A percentile compares a stretch with the other conserved stretches of the same genome.
Evolutionary conservation across 2,888 invertebrate species (phyloP).

Genomic region (Spodoptera exigua): DNA sequence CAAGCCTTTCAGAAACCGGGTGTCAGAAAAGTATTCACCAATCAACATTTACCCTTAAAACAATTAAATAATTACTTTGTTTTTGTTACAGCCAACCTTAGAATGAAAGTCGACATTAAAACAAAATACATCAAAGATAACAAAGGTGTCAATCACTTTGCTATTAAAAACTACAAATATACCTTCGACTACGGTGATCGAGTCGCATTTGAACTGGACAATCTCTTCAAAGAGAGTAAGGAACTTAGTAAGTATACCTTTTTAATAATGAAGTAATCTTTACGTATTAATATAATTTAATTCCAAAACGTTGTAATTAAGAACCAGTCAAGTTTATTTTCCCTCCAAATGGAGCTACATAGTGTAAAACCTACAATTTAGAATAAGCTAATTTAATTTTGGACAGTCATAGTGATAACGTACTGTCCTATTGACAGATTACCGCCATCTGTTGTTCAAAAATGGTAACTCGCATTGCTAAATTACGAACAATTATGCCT

Average conservation of each 20-base stretch:
- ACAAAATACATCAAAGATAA: slow-evolving; percentile 79
- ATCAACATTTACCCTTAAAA: not conserved
- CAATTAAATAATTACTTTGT: slow-evolving; percentile 4
- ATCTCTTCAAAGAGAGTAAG: slow-evolving; percentile 82
- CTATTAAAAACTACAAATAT: slow-evolving; percentile 80
- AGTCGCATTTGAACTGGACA: slow-evolving; percentile 77
- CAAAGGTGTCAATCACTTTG: slow-evolving; percentile 73
- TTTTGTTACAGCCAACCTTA: slow-evolving; percentile 76
- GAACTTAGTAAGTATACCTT: slow-evolving; percentile 78
- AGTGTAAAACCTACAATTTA: no score
- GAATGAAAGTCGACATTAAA: slow-evolving; percentile 78
- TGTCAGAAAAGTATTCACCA: not conserved
- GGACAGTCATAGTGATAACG: no score
- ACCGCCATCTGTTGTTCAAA: no score
- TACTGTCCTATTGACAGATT: no score
- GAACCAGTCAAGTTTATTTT: not conserved
- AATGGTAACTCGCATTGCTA: no score
- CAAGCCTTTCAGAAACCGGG: no score
- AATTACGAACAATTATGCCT: no score
- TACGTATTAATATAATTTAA: no score
- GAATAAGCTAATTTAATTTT: no score
- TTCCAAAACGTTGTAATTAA: no score
- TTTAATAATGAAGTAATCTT: no score
- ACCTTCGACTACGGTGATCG: slow-evolving; percentile 82
- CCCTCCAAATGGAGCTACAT: no score